phyloP scores from a whole-genome alignment of 2,797 vertebrate genomes.

The Hapalemur alaotrensis region DNA sequence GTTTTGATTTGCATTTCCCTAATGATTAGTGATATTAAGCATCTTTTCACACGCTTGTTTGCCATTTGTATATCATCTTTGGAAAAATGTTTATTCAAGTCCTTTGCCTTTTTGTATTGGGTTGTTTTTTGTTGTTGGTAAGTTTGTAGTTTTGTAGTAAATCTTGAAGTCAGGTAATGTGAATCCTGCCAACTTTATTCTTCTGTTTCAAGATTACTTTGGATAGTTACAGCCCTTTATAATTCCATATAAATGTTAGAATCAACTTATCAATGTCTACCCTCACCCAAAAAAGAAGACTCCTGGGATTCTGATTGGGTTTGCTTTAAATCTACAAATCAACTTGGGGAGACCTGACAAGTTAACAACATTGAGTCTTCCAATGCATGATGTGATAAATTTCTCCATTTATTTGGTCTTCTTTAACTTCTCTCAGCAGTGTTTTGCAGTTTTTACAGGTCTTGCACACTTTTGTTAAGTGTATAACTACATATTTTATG shows the following conservation, averaged over 20 bases:
- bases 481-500: neutral
- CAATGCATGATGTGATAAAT: neutral
- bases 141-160: neutral
- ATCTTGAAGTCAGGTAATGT: neutral
- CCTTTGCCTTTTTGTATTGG: neutral
- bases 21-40: neutral
- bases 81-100: neutral
- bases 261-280: neutral
- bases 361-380: neutral
- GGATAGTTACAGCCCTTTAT: neutral
- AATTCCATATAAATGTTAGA: slow-evolving; percentile 5
- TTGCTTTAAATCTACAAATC: slow-evolving; percentile 30
- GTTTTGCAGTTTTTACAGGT: neutral
- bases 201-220: slow-evolving; percentile 24
- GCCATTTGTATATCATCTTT: neutral
- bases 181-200: neutral
- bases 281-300: neutral
- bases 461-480: neutral
- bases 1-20: neutral
- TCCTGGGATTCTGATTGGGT: neutral
- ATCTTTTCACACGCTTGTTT: neutral
- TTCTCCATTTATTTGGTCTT: neutral
- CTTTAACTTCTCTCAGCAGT: neutral
- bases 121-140: neutral
- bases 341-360: neutral